Percentiles rank a stretch among this genome's conserved stretches.
Conservation (phyloP, 2,797 vertebrate species). For the Sebastes iracundus region DNA sequence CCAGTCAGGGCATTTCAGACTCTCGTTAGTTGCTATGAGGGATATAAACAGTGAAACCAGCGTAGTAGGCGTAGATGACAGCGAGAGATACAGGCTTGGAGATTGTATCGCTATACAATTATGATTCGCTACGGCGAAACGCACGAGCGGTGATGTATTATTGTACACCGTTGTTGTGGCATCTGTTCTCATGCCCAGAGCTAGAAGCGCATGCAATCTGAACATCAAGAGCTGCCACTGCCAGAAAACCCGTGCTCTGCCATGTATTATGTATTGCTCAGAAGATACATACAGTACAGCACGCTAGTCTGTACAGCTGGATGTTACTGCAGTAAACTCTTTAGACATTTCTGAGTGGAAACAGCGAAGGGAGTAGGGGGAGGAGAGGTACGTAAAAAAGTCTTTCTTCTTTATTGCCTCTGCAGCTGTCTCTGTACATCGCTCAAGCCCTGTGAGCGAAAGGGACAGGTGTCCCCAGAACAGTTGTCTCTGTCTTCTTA, state of each 20-base stretch:
- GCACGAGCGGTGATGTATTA: conserved; percentile 49
- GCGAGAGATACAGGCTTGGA: conserved; percentile 42
- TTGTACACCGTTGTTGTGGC: conserved; percentile 66
- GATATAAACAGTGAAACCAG: conserved; percentile 32
- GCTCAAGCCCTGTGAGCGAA: conserved; percentile 73
- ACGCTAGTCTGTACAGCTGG: conserved; percentile 36
- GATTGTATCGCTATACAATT: conserved; percentile 47
- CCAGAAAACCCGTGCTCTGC: conserved; percentile 61
- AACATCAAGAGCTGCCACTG: conserved; percentile 69
- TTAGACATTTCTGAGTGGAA: conserved; percentile 45
- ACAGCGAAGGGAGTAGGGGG: conserved; percentile 21
- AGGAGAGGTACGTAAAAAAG: conserved; percentile 55
- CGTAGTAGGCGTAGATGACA: conserved; percentile 43
- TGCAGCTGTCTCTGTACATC: conserved; percentile 82
- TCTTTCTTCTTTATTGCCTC: conserved; percentile 72
- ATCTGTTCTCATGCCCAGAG: conserved; percentile 74
- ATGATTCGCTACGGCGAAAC: conserved; percentile 27
- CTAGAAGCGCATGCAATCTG: conserved; percentile 62
- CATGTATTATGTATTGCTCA: conserved; percentile 75
- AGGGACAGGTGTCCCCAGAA: conserved; percentile 80
- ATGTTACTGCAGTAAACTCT: conserved; percentile 43
- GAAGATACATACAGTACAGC: conserved; percentile 46
- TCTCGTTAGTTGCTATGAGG: conserved; percentile 30
- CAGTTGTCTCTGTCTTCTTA: conserved; percentile 68
- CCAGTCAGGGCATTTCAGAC: conserved; percentile 55